Evolutionary conservation across 2,888 invertebrate genomes (phyloP).

Genomic region (Rhogogaster chlorosoma): DNA sequence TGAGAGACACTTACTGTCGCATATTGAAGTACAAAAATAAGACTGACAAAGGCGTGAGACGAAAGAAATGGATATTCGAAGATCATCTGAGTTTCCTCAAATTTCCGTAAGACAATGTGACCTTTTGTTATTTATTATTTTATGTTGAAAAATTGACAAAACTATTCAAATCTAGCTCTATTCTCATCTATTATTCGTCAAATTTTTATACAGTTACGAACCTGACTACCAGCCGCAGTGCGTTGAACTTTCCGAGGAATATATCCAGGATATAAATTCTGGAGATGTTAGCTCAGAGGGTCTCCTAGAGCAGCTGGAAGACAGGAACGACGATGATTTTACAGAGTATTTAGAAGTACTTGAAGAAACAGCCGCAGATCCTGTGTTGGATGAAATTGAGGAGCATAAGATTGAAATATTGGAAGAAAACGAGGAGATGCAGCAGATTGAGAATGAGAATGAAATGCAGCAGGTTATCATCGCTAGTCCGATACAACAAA

Average conservation of each 20-base stretch:
- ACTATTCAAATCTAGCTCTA: neutral
- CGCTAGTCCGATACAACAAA: slow-evolving; percentile 67
- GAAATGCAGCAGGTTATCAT: slow-evolving; percentile 59
- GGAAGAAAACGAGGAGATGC: slow-evolving; percentile 36
- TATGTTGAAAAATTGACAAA: neutral
- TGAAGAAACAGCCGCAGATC: slow-evolving; percentile 68
- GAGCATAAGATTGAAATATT: slow-evolving; percentile 36
- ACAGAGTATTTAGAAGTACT: slow-evolving; percentile 73
- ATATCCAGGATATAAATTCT: slow-evolving; percentile 71
- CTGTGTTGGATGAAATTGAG: slow-evolving; percentile 56
- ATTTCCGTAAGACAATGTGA: slow-evolving; percentile 69
- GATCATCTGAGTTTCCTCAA: slow-evolving; percentile 73
- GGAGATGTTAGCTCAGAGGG: slow-evolving; percentile 68
- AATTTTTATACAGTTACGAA: slow-evolving; percentile 65
- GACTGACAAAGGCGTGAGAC: slow-evolving; percentile 69
- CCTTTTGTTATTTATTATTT: neutral
- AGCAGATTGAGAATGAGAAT: slow-evolving; percentile 51
- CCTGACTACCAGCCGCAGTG: slow-evolving; percentile 71
- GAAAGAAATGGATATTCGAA: slow-evolving; percentile 76
- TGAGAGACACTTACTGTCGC: slow-evolving; percentile 74
- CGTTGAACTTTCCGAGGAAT: slow-evolving; percentile 72
- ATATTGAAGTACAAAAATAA: slow-evolving; percentile 74
- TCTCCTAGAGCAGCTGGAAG: slow-evolving; percentile 73
- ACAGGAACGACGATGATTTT: slow-evolving; percentile 72
- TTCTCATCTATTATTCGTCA: neutral